Percentiles rank a stretch among this genome's conserved stretches.
These are phyloP conservation scores for Leiothrix lutea DNA, from an alignment of 2,113 vertebrate species.

Conservation along the genomic window DNA sequence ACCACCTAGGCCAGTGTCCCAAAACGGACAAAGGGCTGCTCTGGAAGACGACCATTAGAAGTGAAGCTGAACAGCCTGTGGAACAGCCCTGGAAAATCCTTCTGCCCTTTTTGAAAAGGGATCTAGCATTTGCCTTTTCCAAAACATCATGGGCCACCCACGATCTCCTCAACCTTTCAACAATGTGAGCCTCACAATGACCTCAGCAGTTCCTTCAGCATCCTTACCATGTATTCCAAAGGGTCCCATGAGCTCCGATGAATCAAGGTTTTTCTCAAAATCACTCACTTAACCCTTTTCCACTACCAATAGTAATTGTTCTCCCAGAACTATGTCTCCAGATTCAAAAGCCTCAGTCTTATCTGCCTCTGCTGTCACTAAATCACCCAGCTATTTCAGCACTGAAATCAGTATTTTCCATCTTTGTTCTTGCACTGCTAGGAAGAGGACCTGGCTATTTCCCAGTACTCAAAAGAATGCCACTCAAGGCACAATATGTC, in stretches of 20 bases:
- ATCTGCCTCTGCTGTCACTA: neutral
- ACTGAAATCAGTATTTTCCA: neutral
- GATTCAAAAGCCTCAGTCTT: neutral
- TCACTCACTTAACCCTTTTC: neutral
- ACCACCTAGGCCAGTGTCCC: too few relatives aligned
- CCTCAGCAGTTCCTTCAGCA: neutral
- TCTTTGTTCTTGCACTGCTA: neutral
- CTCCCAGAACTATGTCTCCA: neutral
- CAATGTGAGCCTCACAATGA: neutral
- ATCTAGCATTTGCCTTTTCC: neutral
- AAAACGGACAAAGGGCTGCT: neutral
- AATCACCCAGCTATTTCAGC: neutral
- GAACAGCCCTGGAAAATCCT: neutral
- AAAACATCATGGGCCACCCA: neutral
- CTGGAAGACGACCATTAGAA: neutral
- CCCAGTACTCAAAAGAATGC: neutral
- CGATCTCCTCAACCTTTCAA: neutral
- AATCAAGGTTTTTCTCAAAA: neutral
- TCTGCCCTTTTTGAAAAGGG: neutral
- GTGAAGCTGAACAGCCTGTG: neutral
- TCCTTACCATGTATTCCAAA: neutral
- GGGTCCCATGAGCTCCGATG: neutral
- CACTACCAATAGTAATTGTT: neutral
- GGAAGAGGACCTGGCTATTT: neutral
- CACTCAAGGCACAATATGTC: neutral